A percentile compares a stretch with the other conserved stretches of the same genome.
Evolutionary conservation across 2,113 vertebrate genomes (phyloP).

Genomic region (Merops nubicus): DNA sequence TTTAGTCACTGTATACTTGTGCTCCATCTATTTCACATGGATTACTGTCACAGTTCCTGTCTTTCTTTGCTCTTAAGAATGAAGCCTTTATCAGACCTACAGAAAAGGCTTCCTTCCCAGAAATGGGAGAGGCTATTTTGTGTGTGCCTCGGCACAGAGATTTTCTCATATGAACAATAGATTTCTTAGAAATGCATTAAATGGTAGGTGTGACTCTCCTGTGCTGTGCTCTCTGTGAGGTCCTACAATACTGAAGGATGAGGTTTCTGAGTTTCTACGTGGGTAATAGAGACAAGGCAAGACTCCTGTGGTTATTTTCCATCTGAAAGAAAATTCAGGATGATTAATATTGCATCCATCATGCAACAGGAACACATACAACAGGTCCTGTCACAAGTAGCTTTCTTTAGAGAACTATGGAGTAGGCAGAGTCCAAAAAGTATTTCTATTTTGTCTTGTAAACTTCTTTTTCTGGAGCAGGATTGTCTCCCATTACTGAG

Average conservation of each 20-base stretch:
- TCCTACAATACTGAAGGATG: not conserved
- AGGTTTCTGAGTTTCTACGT: not conserved
- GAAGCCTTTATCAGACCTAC: not conserved
- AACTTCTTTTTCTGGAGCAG: not conserved
- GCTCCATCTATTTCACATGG: not conserved
- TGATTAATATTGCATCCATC: not conserved
- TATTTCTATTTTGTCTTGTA: not conserved
- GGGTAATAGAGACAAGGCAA: not conserved
- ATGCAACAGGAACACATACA: not conserved
- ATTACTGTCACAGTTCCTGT: not conserved
- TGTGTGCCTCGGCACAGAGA: not conserved
- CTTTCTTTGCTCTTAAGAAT: not conserved
- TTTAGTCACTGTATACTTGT: not conserved
- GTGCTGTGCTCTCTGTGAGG: not conserved
- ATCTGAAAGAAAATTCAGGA: not conserved
- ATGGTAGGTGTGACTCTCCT: not conserved
- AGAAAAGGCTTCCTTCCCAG: not conserved
- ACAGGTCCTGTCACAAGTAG: not conserved
- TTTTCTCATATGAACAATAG: not conserved
- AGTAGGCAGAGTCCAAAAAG: not conserved
- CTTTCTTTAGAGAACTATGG: not conserved
- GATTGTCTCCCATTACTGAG: not conserved
- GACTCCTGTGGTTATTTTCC: not conserved
- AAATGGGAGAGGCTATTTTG: not conserved
- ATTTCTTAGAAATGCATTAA: not conserved